phyloP scores from a whole-genome alignment of 1,140 invertebrate genomes.

The Druon quercuslanigerum region DNA sequence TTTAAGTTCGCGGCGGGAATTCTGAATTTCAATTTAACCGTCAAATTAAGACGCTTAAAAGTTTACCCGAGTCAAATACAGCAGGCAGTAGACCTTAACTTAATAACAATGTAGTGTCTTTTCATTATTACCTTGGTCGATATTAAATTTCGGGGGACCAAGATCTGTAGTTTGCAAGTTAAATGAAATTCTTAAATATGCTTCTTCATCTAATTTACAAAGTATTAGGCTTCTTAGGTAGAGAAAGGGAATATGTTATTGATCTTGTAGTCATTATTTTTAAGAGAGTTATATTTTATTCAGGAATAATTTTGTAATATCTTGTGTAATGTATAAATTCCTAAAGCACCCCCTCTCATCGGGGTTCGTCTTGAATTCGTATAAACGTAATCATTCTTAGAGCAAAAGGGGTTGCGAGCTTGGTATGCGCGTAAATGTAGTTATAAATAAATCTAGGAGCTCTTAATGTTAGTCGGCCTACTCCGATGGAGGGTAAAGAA shows the following conservation, averaged over 20 bases:
- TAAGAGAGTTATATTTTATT: neutral
- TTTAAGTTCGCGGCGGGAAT: constrained; percentile 30
- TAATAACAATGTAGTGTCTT: constrained; percentile 5
- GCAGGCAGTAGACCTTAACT: neutral
- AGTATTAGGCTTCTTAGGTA: neutral
- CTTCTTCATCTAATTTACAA: neutral
- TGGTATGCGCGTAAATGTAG: constrained; percentile 76
- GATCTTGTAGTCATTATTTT: neutral
- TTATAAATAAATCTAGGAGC: constrained; percentile 77
- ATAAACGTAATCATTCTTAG: constrained; percentile 73
- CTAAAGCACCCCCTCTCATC: constrained; percentile 33
- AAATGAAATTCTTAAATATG: constrained; percentile 8
- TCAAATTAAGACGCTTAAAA: constrained; percentile 31
- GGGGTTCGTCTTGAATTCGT: constrained; percentile 41
- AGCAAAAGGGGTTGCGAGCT: constrained; percentile 62
- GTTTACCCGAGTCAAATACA: constrained; percentile 22
- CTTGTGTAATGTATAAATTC: neutral
- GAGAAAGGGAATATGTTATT: neutral
- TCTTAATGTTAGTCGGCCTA: constrained; percentile 69
- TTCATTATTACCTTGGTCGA: neutral
- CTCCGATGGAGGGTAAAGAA: constrained; percentile 40
- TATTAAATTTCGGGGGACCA: neutral
- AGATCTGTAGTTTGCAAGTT: neutral
- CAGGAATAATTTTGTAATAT: neutral
- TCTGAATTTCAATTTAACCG: constrained; percentile 30